These are phyloP conservation scores for Hemichromis elongatus DNA, from an alignment of 2,113 vertebrate genomes.

Conservation along the genomic window DNA sequence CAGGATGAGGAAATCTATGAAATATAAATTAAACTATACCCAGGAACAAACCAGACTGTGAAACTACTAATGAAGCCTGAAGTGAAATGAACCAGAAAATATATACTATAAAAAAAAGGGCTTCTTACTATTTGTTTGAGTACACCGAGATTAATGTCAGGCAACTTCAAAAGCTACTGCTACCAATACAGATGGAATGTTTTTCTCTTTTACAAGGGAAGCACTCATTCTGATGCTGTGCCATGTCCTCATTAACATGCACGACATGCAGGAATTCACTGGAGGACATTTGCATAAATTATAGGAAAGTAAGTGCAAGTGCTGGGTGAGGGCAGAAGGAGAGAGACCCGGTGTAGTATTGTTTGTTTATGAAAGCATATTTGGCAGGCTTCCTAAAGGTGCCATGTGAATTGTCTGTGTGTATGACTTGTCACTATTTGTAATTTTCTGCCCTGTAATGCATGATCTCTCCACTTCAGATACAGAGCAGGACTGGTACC, in stretches of 20 bases:
- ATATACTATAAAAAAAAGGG: not conserved
- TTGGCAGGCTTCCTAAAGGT: slow-evolving; percentile 33
- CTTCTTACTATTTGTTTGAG: slow-evolving; percentile 16
- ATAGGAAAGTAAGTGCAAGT: slow-evolving; percentile 35
- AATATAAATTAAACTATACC: too few species aligned
- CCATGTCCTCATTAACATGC: slow-evolving; percentile 62
- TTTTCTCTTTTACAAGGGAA: slow-evolving; percentile 2
- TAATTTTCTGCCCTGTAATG: slow-evolving; percentile 84
- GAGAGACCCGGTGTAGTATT: slow-evolving; percentile 8
- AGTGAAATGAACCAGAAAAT: too few species aligned
- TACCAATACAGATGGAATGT: slow-evolving; percentile 10
- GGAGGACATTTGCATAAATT: slow-evolving; percentile 64
- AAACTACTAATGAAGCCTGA: too few species aligned
- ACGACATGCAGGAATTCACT: slow-evolving; percentile 66
- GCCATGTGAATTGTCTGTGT: slow-evolving; percentile 57
- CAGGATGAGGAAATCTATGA: too few species aligned
- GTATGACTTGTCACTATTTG: slow-evolving; percentile 79
- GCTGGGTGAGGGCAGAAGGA: not conserved
- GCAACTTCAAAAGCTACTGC: slow-evolving; percentile 29
- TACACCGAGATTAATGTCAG: slow-evolving; percentile 39
- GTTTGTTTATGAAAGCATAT: slow-evolving; percentile 44
- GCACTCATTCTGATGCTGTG: slow-evolving; percentile 41
- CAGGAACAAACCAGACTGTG: too few species aligned
- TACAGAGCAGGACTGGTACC: slow-evolving; percentile 77
- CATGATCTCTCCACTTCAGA: slow-evolving; percentile 73